Percentiles rank a stretch among this genome's conserved stretches.
Conservation (phyloP, 2,888 invertebrate species). For the Diaperis boleti region DNA sequence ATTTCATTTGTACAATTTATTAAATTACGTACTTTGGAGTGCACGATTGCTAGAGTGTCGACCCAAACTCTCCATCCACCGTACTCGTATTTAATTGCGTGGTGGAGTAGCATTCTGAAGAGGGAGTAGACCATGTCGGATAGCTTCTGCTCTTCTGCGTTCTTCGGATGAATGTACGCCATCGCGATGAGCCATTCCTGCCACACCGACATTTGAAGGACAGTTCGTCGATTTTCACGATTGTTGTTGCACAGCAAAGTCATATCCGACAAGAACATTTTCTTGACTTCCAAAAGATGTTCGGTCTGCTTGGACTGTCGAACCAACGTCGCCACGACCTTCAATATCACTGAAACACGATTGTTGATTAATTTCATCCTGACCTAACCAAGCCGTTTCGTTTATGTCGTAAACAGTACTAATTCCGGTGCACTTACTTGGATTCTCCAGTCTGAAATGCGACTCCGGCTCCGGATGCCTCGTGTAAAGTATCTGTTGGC, state of each 20-base stretch:
- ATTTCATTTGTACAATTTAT: too few species aligned
- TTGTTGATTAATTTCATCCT: too few species aligned
- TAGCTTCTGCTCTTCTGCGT: conserved; percentile 94
- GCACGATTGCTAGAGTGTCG: conserved; percentile 98
- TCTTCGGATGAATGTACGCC: conserved; percentile 98
- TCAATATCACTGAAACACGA: conserved; percentile 88
- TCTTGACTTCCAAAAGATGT: conserved; percentile 92
- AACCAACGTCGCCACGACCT: conserved; percentile 97
- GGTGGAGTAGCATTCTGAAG: conserved; percentile 97
- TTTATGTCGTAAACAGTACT: neutral
- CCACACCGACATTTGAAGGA: conserved; percentile 99
- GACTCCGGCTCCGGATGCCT: conserved; percentile 96
- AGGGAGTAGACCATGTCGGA: conserved; percentile 98
- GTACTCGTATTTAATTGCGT: conserved; percentile 99
- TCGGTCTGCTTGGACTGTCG: conserved; percentile 96
- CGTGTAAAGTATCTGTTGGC: conserved; percentile 93
- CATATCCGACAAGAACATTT: conserved; percentile 97
- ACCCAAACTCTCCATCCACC: conserved; percentile 99
- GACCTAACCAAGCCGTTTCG: neutral
- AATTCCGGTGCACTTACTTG: conserved; percentile 75
- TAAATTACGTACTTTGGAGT: conserved; percentile 94
- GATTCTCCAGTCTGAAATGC: conserved; percentile 95
- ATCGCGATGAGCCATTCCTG: conserved; percentile 99
- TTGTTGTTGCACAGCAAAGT: conserved; percentile 97
- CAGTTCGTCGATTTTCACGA: conserved; percentile 95